phyloP scores from a whole-genome alignment of 2,113 vertebrate genomes.

The Scopus umbretta region DNA sequence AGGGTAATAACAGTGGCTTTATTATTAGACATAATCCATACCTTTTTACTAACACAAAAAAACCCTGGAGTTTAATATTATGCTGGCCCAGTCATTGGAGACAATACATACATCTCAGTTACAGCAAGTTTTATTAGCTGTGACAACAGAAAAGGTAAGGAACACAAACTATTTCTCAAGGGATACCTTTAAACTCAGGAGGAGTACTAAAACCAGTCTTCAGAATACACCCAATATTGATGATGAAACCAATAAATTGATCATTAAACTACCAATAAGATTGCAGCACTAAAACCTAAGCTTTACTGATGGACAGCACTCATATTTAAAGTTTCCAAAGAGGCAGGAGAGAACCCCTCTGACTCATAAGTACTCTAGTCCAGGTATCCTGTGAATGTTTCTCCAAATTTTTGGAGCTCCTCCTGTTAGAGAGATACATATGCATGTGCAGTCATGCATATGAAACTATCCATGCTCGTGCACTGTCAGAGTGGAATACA shows the following conservation, averaged over 20 bases:
- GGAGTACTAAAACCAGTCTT: neutral
- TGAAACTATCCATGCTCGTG: neutral
- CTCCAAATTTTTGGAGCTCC: neutral
- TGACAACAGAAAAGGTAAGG: neutral
- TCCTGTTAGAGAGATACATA: neutral
- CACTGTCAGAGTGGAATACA: neutral
- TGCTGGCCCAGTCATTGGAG: neutral
- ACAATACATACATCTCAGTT: neutral
- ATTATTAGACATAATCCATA: neutral
- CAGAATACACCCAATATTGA: neutral
- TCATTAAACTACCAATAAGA: neutral
- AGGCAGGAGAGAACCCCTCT: neutral
- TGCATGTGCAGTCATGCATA: neutral
- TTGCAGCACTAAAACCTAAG: neutral
- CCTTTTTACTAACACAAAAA: neutral
- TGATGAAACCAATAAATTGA: neutral
- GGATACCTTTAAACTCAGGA: neutral
- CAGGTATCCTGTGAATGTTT: neutral
- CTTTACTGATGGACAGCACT: neutral
- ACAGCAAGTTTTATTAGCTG: neutral
- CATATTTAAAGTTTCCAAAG: neutral
- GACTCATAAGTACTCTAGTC: neutral
- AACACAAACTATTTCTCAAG: neutral
- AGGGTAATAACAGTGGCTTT: neutral
- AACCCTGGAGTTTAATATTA: neutral